Evolutionary conservation across 2,113 vertebrate species (phyloP).

Genomic region (Engraulis encrasicolus): DNA sequence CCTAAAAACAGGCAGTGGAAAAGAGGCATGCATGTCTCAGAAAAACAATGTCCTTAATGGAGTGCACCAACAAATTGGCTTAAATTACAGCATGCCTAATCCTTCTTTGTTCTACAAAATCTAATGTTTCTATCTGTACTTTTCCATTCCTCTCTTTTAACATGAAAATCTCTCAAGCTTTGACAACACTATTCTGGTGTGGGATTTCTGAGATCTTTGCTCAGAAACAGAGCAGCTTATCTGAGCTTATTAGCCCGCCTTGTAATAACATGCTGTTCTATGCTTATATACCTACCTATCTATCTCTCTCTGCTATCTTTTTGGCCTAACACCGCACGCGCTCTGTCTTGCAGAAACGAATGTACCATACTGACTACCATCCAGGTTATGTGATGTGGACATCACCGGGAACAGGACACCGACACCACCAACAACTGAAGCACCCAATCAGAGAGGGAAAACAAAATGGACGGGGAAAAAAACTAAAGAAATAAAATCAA

Average conservation of each 20-base stretch:
- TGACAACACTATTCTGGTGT: background rate
- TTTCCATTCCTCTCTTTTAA: no score
- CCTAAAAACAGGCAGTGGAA: no score
- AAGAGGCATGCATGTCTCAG: no score
- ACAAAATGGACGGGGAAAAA: no score
- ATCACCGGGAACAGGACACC: background rate
- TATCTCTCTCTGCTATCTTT: background rate
- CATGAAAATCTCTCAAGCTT: background rate
- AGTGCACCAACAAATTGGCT: background rate
- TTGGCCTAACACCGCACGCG: slow-evolving; percentile 1
- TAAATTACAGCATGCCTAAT: background rate
- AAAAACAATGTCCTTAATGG: background rate
- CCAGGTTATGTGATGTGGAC: slow-evolving; percentile 76
- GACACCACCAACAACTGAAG: background rate
- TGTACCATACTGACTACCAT: slow-evolving; percentile 83
- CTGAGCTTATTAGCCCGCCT: background rate
- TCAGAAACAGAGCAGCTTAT: background rate
- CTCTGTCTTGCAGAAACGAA: slow-evolving; percentile 79
- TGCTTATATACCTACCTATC: no score
- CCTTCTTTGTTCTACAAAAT: background rate
- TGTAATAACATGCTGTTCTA: background rate
- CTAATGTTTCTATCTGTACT: background rate
- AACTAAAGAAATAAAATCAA: no score
- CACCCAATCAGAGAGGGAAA: background rate
- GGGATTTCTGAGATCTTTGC: background rate